Base-by-base conservation (phyloP, 37 sponge, comb jelly and placozoan species). In the Agelas oroides region DNA sequence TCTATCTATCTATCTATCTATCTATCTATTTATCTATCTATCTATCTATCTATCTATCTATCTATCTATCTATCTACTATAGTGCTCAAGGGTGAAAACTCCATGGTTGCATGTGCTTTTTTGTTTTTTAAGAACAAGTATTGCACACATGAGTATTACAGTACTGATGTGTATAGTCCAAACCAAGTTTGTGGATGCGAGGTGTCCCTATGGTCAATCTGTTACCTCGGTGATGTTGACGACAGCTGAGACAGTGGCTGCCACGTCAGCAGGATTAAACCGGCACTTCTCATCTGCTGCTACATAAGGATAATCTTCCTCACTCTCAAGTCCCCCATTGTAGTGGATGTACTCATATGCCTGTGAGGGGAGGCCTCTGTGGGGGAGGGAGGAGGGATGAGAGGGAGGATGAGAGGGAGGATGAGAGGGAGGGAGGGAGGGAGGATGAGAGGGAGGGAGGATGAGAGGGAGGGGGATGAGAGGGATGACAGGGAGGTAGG, bases 261-360 rank as follows among this genome's bases (percentile, higher is more conserved):
- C 89, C 32, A 92, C 93, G 53, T 71, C 31, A 12, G 70, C 46
- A 5, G 58, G 5, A 6, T 88, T 83, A 36, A 88, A 92, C 1
- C 32, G 36, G 56, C 93, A 92, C 28, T 46, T 72, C 38, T 80
- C 88, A 75, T 92, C 85, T 64, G 79, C 62, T 12, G 81, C 88
- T 0, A 21, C n/a, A 62, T 92, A 92, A 0, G 80, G 85, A 56
- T 92, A 92, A 24, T 78, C 76, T 8, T 0, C 76, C 68, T 92
- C 93, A 53, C 59, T 60, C 53, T 92, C 93, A 14, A 92, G 28
- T 0, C 93, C 93, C 38, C 71, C 76, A 41, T 87, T 88, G 81
- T 92, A 92, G 15, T 70, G 75, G 23, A 92, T 84, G 81, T 92
- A 92, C 57, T 92, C 93, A 88, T 84, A 92, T 11, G 93, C 93